These are phyloP conservation scores for Oncorhynchus masou DNA, from an alignment of 2,113 vertebrate species.

Conservation along the genomic window DNA sequence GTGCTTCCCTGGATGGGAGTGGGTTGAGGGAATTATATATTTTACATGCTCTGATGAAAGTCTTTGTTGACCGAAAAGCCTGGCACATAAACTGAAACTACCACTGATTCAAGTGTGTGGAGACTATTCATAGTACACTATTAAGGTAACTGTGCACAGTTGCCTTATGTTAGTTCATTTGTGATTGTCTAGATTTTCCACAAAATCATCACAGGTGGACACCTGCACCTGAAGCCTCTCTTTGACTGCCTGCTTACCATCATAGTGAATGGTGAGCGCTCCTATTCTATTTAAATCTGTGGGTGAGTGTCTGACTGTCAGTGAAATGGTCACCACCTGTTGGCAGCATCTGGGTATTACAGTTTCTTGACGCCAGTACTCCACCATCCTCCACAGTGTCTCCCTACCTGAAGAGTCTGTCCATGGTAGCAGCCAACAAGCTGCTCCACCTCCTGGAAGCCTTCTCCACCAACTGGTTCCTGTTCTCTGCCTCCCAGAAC, in stretches of 20 bases:
- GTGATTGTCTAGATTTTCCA: constrained; percentile 84
- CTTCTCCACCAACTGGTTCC: constrained; percentile 94
- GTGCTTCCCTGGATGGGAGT: not conserved
- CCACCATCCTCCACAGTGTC: constrained; percentile 59
- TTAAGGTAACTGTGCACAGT: not conserved
- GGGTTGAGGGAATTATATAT: not conserved
- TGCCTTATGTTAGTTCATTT: not conserved
- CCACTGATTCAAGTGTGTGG: too few relatives aligned
- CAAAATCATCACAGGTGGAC: constrained; percentile 93
- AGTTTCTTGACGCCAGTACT: not conserved
- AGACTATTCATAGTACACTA: too few relatives aligned
- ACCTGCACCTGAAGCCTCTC: constrained; percentile 92
- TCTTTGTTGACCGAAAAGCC: not conserved
- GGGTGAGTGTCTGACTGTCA: not conserved
- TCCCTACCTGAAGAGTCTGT: too few relatives aligned
- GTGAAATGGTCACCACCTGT: constrained; percentile 11
- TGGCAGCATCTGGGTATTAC: constrained; percentile 7
- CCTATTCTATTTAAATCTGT: too few relatives aligned
- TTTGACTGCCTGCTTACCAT: constrained; percentile 97
- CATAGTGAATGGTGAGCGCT: constrained; percentile 87
- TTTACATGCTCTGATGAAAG: not conserved
- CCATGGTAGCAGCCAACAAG: constrained; percentile 82
- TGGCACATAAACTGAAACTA: not conserved
- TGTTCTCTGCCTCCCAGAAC: constrained; percentile 91
- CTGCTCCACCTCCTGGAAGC: constrained; percentile 94